phyloP scores from a whole-genome alignment of 2,113 vertebrate species.

The Emydura subglobosa region DNA sequence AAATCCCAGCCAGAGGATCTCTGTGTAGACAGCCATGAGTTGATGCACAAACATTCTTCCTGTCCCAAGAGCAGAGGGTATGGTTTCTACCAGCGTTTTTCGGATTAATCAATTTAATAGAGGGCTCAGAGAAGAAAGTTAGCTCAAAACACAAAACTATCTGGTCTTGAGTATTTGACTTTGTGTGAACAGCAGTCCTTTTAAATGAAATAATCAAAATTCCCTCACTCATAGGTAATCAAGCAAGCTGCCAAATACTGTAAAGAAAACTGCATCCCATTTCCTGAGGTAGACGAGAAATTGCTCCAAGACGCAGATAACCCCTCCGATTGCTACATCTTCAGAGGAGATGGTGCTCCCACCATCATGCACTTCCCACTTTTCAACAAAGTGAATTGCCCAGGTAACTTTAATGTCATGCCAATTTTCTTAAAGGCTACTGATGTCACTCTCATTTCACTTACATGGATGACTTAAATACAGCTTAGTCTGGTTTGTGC shows the following conservation, averaged over 20 bases:
- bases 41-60: neutral
- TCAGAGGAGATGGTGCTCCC: neutral
- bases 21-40: neutral
- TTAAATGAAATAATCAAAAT: too few relatives aligned
- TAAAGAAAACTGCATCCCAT: neutral
- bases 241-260: slow-evolving; percentile 25
- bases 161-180: neutral
- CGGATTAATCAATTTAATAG: neutral
- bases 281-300: neutral
- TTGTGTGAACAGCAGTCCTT: too few relatives aligned
- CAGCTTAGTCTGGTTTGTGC: neutral
- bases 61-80: neutral
- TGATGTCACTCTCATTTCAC: neutral
- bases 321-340: slow-evolving; percentile 3
- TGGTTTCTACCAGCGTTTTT: too few relatives aligned
- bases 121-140: too few relatives aligned
- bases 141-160: neutral
- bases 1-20: neutral
- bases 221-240: too few relatives aligned
- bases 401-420: neutral
- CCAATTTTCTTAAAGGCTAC: neutral
- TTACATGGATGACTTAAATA: neutral
- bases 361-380: slow-evolving; percentile 57
- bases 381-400: slow-evolving; percentile 41
- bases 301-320: neutral